Conservation (phyloP, 2,888 invertebrate species). For the Noctua janthe region DNA sequence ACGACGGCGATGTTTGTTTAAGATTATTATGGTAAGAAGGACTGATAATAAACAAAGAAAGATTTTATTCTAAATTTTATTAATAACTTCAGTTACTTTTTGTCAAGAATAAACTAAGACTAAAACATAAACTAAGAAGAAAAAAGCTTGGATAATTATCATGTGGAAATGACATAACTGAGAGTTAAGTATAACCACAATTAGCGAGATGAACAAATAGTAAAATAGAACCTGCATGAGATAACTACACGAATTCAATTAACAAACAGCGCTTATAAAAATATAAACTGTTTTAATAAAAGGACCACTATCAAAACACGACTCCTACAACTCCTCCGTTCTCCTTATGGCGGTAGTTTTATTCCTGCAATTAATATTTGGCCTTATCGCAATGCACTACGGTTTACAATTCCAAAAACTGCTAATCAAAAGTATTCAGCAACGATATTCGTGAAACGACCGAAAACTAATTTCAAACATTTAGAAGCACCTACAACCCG, state of each 20-base stretch:
- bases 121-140: not conserved
- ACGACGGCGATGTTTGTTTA: not conserved
- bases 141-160: not conserved
- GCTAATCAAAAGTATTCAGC: slow-evolving; percentile 41
- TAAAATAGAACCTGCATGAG: not conserved
- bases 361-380: slow-evolving; percentile 19
- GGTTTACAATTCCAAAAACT: slow-evolving; percentile 37
- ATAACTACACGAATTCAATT: slow-evolving; percentile 15
- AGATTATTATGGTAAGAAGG: not conserved
- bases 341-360: slow-evolving; percentile 23
- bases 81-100: not conserved
- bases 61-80: not conserved
- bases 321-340: not conserved
- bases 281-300: slow-evolving; percentile 27
- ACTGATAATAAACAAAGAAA: not conserved
- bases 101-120: not conserved
- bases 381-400: slow-evolving; percentile 24
- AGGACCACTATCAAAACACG: slow-evolving; percentile 39
- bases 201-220: not conserved
- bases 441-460: slow-evolving; percentile 54
- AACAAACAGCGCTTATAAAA: slow-evolving; percentile 22
- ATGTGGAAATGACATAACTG: not conserved
- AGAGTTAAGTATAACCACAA: not conserved
- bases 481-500: slow-evolving; percentile 65
- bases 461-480: slow-evolving; percentile 71